These are phyloP conservation scores for Lissonota sp. DNA, from an alignment of 2,888 invertebrate species.

Conservation along the genomic window DNA sequence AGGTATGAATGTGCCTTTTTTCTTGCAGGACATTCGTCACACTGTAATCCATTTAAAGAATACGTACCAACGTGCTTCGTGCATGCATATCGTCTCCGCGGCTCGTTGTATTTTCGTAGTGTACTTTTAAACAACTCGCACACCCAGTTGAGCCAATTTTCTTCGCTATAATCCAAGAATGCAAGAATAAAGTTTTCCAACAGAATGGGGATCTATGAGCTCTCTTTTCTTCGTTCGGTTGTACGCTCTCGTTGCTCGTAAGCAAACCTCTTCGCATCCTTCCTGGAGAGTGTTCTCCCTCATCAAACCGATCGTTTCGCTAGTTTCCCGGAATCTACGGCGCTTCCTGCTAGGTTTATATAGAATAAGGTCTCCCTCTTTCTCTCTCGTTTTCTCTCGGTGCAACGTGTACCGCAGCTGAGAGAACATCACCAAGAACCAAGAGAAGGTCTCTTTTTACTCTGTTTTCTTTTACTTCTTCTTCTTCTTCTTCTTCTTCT, in stretches of 20 bases:
- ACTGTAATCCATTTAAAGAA: no score
- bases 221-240: conserved; percentile 20
- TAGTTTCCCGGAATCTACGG: conserved; percentile 67
- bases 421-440: conserved; percentile 10
- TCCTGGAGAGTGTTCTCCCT: conserved; percentile 56
- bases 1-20: no score
- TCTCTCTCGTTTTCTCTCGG: no score
- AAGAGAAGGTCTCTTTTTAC: conserved; percentile 18
- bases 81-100: no score
- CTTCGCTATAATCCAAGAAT: conserved; percentile 50
- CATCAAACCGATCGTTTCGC: conserved; percentile 65
- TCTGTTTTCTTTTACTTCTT: conserved; percentile 27
- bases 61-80: no score
- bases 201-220: conserved; percentile 25
- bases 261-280: conserved; percentile 41
- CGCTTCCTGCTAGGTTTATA: conserved; percentile 65
- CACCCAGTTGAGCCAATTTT: conserved; percentile 39
- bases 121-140: conserved; percentile 19
- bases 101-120: no score
- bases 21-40: no score
- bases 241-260: background rate
- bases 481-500: conserved; percentile 22
- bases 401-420: conserved; percentile 39
- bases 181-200: conserved; percentile 48
- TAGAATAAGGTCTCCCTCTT: conserved; percentile 40